Evolutionary conservation across 2,797 vertebrate species (phyloP).

Genomic region (Perodicticus potto): DNA sequence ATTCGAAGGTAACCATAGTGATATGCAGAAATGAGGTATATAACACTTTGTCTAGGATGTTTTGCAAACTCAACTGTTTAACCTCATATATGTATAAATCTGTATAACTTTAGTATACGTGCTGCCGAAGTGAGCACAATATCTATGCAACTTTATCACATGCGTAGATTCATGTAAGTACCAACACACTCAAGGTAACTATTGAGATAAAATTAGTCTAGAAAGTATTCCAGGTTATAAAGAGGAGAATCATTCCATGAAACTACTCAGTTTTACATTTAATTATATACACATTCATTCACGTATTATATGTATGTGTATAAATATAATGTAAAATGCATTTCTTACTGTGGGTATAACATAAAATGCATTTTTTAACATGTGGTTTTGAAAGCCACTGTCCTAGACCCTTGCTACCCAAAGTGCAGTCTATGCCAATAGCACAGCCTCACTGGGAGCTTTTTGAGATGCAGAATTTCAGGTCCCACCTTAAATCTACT

Average conservation of each 20-base stretch:
- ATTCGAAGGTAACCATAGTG: too few relatives aligned
- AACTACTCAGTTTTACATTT: not conserved
- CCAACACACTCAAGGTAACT: not conserved
- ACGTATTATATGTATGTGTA: not conserved
- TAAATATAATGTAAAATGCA: not conserved
- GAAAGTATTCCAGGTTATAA: not conserved
- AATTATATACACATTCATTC: not conserved
- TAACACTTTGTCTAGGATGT: too few relatives aligned
- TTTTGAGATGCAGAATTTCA: conserved; percentile 29
- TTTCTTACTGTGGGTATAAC: not conserved
- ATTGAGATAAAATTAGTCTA: conserved; percentile 55
- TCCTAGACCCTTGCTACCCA: not conserved
- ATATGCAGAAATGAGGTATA: too few relatives aligned
- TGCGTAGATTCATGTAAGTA: not conserved
- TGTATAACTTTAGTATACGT: not conserved
- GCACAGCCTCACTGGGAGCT: not conserved
- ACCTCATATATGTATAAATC: not conserved
- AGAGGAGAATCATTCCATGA: conserved; percentile 34
- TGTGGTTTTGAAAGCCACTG: conserved; percentile 20
- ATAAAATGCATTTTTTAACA: not conserved
- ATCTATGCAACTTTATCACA: not conserved
- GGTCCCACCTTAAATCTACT: not conserved
- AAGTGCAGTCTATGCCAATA: not conserved
- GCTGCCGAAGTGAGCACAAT: too few relatives aligned
- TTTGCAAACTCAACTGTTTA: too few relatives aligned